Evolutionary conservation across 2,888 invertebrate genomes (phyloP).

Genomic region (Crossocerus cetratus): DNA sequence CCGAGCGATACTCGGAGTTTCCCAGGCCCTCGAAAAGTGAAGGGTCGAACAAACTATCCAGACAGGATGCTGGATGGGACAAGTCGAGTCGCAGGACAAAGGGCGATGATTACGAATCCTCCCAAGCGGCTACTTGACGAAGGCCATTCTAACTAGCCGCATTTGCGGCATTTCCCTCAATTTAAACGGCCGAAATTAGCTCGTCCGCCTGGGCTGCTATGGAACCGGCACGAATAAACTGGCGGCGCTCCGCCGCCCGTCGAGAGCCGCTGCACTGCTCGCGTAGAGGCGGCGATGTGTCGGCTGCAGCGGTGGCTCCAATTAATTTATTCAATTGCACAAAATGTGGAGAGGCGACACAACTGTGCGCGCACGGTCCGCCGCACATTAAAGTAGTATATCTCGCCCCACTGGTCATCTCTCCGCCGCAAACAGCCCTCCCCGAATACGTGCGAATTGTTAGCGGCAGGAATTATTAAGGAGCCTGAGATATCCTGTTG

Average conservation of each 20-base stretch:
- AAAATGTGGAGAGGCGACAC: slow-evolving; percentile 55
- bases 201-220: slow-evolving; percentile 38
- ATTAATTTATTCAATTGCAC: slow-evolving; percentile 69
- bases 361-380: slow-evolving; percentile 28
- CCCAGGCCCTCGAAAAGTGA: too few species aligned
- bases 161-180: slow-evolving; percentile 41
- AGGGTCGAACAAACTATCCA: neutral
- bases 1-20: too few species aligned
- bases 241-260: neutral
- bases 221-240: slow-evolving; percentile 26
- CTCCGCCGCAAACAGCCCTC: slow-evolving; percentile 31
- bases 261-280: neutral
- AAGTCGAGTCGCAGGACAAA: slow-evolving; percentile 9
- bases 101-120: slow-evolving; percentile 11
- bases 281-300: slow-evolving; percentile 9
- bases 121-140: slow-evolving; percentile 14
- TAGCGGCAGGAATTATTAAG: too few species aligned
- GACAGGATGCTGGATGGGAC: neutral
- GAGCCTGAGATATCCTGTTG: too few species aligned
- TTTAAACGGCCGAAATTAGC: slow-evolving; percentile 52
- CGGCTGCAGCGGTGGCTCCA: slow-evolving; percentile 47
- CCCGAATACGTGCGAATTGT: too few species aligned
- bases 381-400: too few species aligned
- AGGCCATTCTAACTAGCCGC: slow-evolving; percentile 23
- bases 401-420: too few species aligned